Conservation (phyloP, 2,113 vertebrate genomes). For the Chlorocebus sabaeus region DNA sequence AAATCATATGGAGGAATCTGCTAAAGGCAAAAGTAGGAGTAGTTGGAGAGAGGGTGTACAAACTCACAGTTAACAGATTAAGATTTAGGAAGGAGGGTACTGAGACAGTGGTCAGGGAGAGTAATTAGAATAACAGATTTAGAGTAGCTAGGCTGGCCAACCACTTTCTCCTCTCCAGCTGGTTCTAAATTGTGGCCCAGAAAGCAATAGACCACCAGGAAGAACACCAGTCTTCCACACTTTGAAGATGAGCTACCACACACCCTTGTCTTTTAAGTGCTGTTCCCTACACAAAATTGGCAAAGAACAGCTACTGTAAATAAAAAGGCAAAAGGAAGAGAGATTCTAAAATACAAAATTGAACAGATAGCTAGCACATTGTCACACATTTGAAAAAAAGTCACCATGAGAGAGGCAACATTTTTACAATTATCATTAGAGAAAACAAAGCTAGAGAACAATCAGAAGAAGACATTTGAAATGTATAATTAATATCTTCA, state of each 20-base stretch:
- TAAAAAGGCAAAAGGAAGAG: background rate
- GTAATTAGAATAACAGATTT: background rate
- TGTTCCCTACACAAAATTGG: background rate
- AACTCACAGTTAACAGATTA: background rate
- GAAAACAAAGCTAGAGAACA: background rate
- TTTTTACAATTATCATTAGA: background rate
- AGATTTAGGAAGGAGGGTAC: background rate
- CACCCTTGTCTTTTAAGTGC: background rate
- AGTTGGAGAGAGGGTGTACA: background rate
- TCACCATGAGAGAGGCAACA: background rate
- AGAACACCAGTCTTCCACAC: background rate
- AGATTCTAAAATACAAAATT: constrained; percentile 24
- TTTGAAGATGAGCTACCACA: background rate
- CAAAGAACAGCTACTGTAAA: background rate
- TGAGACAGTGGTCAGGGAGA: background rate
- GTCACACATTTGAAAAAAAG: background rate
- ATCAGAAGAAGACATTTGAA: background rate
- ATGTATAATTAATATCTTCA: background rate
- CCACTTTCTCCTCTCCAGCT: background rate
- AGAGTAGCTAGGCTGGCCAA: background rate
- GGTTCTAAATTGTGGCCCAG: background rate
- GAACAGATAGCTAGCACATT: background rate
- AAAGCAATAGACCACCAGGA: background rate
- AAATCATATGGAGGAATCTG: background rate
- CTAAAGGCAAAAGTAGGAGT: background rate